Conservation (phyloP, 2,888 invertebrate genomes). For the Mellilla xanthometata region DNA sequence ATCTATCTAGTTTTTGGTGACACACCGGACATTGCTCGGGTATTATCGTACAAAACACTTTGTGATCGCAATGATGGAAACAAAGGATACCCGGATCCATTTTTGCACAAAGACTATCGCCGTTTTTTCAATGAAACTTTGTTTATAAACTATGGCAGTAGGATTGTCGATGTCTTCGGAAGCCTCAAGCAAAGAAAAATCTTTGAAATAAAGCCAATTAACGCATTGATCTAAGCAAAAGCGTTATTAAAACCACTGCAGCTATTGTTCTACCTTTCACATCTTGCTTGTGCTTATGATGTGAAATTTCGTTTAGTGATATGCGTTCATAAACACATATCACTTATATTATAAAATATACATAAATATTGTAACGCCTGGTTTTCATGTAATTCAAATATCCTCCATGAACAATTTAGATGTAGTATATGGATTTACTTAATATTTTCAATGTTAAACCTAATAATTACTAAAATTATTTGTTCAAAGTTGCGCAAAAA, state of each 20-base stretch:
- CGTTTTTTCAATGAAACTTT: conserved; percentile 53
- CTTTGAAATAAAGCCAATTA: conserved; percentile 37
- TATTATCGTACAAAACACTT: conserved; percentile 91
- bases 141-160: conserved; percentile 28
- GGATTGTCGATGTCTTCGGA: conserved; percentile 30
- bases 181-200: conserved; percentile 41
- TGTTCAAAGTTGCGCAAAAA: too few relatives aligned
- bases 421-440: too few relatives aligned
- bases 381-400: too few relatives aligned
- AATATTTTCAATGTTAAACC: too few relatives aligned
- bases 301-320: conserved; percentile 11
- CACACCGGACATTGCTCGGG: conserved; percentile 92
- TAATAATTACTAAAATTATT: too few relatives aligned
- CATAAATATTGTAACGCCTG: too few relatives aligned
- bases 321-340: conserved; percentile 21
- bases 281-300: conserved; percentile 38
- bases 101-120: conserved; percentile 43
- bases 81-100: conserved; percentile 93
- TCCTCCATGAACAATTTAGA: too few relatives aligned
- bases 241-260: conserved; percentile 47
- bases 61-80: conserved; percentile 93
- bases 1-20: conserved; percentile 77
- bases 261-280: conserved; percentile 58
- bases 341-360: too few relatives aligned
- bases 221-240: conserved; percentile 54